Evolutionary conservation across 2,888 invertebrate genomes (phyloP).

Genomic region (Pogonocherus hispidulus): DNA sequence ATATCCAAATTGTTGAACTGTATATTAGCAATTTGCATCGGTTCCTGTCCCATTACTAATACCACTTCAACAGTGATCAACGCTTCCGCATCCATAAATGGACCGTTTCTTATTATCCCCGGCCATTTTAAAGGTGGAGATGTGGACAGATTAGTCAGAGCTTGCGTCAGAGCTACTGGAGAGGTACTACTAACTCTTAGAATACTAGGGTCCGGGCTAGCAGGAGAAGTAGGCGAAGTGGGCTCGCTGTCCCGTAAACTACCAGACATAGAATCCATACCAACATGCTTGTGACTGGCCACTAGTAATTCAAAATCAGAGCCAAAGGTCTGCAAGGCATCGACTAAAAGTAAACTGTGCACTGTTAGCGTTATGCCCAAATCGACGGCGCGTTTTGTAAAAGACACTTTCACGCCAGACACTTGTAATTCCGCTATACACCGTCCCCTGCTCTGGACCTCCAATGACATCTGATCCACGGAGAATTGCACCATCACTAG

Average conservation of each 20-base stretch:
- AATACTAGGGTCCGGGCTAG: conserved; percentile 75
- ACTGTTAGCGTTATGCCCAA: conserved; percentile 87
- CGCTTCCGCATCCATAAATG: conserved; percentile 75
- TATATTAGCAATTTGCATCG: conserved; percentile 84
- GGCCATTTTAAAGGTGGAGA: conserved; percentile 59
- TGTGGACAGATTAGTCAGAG: conserved; percentile 67
- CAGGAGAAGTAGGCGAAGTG: conserved; percentile 88
- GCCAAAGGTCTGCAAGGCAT: conserved; percentile 95
- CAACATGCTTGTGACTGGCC: conserved; percentile 95
- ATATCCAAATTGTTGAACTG: conserved; percentile 95
- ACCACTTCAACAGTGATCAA: conserved; percentile 86
- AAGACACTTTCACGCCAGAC: conserved; percentile 84
- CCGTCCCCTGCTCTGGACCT: conserved; percentile 88
- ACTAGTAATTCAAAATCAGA: conserved; percentile 95
- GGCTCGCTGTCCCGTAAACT: conserved; percentile 94
- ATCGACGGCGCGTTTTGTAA: conserved; percentile 82
- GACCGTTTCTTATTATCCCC: conserved; percentile 47
- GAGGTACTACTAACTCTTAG: conserved; percentile 66
- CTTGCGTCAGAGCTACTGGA: conserved; percentile 72
- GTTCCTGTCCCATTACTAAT: conserved; percentile 72
- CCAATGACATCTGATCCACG: conserved; percentile 88
- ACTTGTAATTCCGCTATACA: conserved; percentile 95
- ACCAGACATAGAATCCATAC: conserved; percentile 95
- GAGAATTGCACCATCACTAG: conserved; percentile 88
- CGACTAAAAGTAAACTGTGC: conserved; percentile 92